Conservation (phyloP, 2,113 vertebrate species). For the Xerus inauris region DNA sequence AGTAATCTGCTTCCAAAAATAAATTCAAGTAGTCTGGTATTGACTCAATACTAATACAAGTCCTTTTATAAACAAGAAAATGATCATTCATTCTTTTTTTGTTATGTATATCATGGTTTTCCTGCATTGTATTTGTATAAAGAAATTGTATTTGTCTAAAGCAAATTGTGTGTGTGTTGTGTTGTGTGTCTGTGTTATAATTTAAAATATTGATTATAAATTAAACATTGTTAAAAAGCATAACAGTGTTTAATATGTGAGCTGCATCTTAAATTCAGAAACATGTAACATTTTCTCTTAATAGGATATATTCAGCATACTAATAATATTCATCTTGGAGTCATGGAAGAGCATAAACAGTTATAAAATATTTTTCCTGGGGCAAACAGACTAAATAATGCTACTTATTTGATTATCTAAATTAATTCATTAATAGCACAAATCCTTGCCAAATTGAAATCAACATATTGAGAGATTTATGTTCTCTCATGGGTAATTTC, state of each 20-base stretch:
- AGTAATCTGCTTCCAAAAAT: not conserved
- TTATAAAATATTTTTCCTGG: constrained; percentile 26
- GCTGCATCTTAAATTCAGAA: constrained; percentile 8
- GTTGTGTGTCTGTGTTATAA: not conserved
- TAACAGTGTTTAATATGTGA: not conserved
- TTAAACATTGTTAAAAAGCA: not conserved
- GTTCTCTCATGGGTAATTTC: not conserved
- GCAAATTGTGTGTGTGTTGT: not conserved
- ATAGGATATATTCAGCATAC: not conserved
- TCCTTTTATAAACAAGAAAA: constrained; percentile 18
- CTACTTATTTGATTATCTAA: constrained; percentile 46
- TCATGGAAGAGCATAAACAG: not conserved
- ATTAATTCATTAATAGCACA: constrained; percentile 61
- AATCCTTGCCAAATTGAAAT: constrained; percentile 64
- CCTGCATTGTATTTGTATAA: not conserved
- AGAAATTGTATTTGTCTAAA: not conserved
- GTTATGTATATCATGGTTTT: not conserved
- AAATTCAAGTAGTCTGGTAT: not conserved
- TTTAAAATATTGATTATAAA: not conserved
- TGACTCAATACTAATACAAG: not conserved
- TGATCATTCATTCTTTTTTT: not conserved
- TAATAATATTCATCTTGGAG: not conserved
- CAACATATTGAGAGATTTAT: constrained; percentile 8
- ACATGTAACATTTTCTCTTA: constrained; percentile 1
- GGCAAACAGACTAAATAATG: not conserved